phyloP scores from a whole-genome alignment of 2,797 vertebrate species.

The Ficedula albicollis region DNA sequence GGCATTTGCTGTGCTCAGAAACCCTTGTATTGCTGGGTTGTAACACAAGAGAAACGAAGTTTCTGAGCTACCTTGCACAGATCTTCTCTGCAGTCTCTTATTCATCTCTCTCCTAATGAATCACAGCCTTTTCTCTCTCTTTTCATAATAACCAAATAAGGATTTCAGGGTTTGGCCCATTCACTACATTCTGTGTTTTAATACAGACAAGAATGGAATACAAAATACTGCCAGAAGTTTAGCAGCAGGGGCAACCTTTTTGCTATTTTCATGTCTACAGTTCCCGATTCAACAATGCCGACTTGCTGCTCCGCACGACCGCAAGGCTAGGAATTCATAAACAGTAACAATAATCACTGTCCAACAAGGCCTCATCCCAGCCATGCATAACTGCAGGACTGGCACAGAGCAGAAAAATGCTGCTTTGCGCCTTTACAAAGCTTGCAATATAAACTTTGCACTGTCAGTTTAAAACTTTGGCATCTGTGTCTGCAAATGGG shows the following conservation, averaged over 20 bases:
- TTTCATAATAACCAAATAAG: conserved; percentile 42
- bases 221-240: conserved; percentile 42
- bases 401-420: background rate
- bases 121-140: conserved; percentile 27
- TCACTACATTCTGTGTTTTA: conserved; percentile 52
- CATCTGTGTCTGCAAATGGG: conserved; percentile 50
- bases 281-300: background rate
- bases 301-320: background rate
- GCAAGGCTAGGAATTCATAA: conserved; percentile 9
- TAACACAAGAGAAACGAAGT: background rate
- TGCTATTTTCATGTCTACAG: conserved; percentile 34
- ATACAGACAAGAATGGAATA: conserved; percentile 46
- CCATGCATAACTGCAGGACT: background rate
- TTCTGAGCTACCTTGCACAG: background rate
- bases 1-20: background rate
- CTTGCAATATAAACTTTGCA: conserved; percentile 37
- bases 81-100: background rate
- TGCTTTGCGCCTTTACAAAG: background rate
- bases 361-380: background rate
- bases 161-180: conserved; percentile 49
- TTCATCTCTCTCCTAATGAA: conserved; percentile 35
- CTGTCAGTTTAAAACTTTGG: conserved; percentile 61
- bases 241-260: conserved; percentile 48
- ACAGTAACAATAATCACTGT: background rate
- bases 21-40: background rate